phyloP scores from a whole-genome alignment of 2,113 vertebrate genomes.

The Irena cyanogastra region DNA sequence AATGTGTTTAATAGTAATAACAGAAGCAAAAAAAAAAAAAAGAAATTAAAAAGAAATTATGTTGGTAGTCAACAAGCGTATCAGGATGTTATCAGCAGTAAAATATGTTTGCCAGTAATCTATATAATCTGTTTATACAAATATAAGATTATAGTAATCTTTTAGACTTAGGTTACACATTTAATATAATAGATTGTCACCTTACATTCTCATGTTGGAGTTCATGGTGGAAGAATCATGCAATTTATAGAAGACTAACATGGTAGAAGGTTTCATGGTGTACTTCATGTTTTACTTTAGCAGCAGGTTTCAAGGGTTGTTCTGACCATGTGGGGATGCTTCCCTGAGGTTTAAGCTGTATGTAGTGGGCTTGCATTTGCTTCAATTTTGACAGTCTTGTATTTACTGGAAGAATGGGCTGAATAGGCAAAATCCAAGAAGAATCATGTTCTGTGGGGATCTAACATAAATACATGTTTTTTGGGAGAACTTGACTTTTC shows the following conservation, averaged over 20 bases:
- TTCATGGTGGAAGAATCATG: not conserved
- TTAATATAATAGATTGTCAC: not conserved
- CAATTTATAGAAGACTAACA: not conserved
- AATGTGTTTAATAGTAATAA: not conserved
- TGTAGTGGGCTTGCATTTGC: not conserved
- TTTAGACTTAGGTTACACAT: not conserved
- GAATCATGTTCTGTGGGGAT: not conserved
- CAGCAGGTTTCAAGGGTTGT: not conserved
- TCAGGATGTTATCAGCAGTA: not conserved
- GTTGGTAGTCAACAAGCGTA: not conserved
- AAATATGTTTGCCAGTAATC: not conserved
- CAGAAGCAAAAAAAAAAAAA: not conserved
- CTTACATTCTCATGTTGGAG: not conserved
- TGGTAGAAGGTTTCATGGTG: not conserved
- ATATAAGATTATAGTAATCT: not conserved
- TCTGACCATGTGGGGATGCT: not conserved
- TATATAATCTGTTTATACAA: not conserved
- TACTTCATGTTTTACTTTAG: not conserved
- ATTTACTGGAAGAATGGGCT: not conserved
- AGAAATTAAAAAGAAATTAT: too few species aligned
- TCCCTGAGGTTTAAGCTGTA: not conserved
- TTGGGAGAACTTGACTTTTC: fast-evolving
- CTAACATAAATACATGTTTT: not conserved
- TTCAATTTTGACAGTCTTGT: not conserved
- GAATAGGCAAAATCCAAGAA: not conserved